Evolutionary conservation across 2,113 vertebrate genomes (phyloP), one percentile per base, ranked within the genome.

Genomic region (Lophius piscatorius): DNA sequence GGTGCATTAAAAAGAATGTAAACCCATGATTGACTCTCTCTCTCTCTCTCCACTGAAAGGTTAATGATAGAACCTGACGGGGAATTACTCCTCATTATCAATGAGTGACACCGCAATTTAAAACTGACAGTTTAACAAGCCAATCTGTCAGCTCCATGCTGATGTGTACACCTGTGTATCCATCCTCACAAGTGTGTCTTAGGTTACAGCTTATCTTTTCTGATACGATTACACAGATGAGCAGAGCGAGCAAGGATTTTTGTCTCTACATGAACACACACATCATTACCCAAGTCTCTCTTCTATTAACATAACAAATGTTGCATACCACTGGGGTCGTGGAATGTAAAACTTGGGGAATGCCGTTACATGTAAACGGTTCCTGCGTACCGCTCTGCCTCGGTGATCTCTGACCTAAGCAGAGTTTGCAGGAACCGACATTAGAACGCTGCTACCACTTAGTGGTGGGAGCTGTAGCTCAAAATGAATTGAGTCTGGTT

Each of bases 401-500:
- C 3, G 20, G n/a, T 9, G 52, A 42, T 2, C 18, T 55, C 28
- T 20, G 24, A 22, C 29, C 18, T 35, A 2, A 11, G 38, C n/a
- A 33, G 47, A 44, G 17, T n/a, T 14, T 20, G 8, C 1, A 6
- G 14, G 17, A 13, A 3, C 7, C 11, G 21, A 67, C 33, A 17
- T 58, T 66, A 0, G 63, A 56, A 41, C 49, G 1, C 55, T 70
- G 41, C 69, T 58, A 61, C 82, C 82, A 48, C 85, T 34, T 23
- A 66, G 77, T 83, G 85, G 80, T 46, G n/a, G 41, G 39, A 74
- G 20, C 39, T 12, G 24, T 4, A 31, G 10, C 12, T 11, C 34
- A 2, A 44, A 39, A 38, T 20, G 6, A 26, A 52, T 31, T 10
- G 29, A 10, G 5, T 31, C 29, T 14, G 21, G 17, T 58, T 59